A percentile compares a stretch with the other conserved stretches of the same genome.
phyloP scores from a whole-genome alignment of 2,888 invertebrate species.

The Lasioglossum morio region DNA sequence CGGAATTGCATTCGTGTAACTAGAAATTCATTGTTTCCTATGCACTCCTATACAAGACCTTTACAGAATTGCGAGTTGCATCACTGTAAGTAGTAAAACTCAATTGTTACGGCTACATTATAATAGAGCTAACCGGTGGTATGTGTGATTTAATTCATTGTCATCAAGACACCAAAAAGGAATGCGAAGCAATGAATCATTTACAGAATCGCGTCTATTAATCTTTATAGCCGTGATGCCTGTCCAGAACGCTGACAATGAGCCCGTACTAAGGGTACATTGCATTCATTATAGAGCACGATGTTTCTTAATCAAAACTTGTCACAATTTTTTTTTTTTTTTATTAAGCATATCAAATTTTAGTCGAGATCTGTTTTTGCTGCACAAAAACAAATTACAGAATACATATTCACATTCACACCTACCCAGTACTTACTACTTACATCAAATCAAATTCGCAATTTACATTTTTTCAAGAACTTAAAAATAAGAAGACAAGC shows the following conservation, averaged over 20 bases:
- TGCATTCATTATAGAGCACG: not conserved
- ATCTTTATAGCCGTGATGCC: not conserved
- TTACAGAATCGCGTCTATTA: constrained; percentile 3
- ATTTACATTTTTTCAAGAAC: too few species aligned
- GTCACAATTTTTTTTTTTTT: not conserved
- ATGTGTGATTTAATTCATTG: not conserved
- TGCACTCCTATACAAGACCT: too few species aligned
- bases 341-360: too few species aligned
- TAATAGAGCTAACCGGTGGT: not conserved
- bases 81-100: not conserved
- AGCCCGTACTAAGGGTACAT: not conserved
- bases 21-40: too few species aligned
- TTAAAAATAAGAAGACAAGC: too few species aligned
- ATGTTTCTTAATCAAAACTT: constrained; percentile 1
- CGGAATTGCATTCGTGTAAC: not conserved
- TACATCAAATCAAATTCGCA: too few species aligned
- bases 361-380: too few species aligned
- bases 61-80: not conserved
- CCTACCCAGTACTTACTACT: too few species aligned
- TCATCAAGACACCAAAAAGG: not conserved
- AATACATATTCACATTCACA: too few species aligned
- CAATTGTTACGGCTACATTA: not conserved
- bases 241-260: not conserved
- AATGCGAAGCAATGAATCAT: not conserved
- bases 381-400: too few species aligned